phyloP scores from a whole-genome alignment of 2,888 invertebrate genomes.

The Pedicia rivosa region DNA sequence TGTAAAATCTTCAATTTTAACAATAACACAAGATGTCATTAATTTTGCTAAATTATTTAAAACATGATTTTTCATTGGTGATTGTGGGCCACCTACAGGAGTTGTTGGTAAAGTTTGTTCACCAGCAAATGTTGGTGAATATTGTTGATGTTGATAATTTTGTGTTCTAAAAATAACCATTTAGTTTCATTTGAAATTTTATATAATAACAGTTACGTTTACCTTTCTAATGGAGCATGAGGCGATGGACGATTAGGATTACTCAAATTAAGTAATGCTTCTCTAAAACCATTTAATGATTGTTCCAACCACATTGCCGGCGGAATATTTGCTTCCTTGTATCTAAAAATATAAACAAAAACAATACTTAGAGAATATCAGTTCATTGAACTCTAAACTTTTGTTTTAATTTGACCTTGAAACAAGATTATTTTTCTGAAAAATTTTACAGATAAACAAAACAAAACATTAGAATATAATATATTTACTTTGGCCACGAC shows the following conservation, averaged over 20 bases:
- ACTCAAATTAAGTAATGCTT: conserved; percentile 55
- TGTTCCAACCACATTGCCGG: conserved; percentile 79
- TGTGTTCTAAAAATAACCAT: not conserved
- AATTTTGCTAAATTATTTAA: conserved; percentile 64
- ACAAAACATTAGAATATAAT: not conserved
- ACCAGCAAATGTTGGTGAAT: too few relatives aligned
- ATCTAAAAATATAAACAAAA: conserved; percentile 27
- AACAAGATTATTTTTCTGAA: too few relatives aligned
- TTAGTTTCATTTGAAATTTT: not conserved
- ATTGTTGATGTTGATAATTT: too few relatives aligned
- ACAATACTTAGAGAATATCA: too few relatives aligned
- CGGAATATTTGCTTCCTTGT: conserved; percentile 60
- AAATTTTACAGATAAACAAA: not conserved
- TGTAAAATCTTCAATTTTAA: conserved; percentile 82
- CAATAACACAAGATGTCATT: conserved; percentile 82
- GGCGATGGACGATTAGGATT: conserved; percentile 38
- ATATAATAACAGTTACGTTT: not conserved
- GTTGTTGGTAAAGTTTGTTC: conserved; percentile 13
- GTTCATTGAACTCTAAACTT: too few relatives aligned
- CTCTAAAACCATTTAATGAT: conserved; percentile 63
- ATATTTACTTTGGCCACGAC: conserved; percentile 67
- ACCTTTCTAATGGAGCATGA: conserved; percentile 28
- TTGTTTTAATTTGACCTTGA: too few relatives aligned
- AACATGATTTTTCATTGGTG: conserved; percentile 48
- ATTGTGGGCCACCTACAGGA: conserved; percentile 19